Evolutionary conservation across 2,113 vertebrate genomes (phyloP).

Genomic region (Martes martes): DNA sequence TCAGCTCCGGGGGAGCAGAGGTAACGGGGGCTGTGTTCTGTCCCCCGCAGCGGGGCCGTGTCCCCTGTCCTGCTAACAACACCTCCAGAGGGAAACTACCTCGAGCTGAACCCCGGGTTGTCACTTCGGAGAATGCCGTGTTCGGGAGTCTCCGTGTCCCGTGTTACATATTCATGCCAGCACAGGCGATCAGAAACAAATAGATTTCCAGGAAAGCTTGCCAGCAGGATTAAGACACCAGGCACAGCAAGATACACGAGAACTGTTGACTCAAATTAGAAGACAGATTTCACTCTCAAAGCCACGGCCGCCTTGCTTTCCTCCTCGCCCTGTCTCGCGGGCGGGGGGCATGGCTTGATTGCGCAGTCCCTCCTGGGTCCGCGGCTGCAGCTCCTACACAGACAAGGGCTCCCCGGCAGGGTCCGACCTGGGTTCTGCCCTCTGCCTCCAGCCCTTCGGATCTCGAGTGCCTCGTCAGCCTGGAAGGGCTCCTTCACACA

Average conservation of each 20-base stretch:
- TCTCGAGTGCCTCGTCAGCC: background rate
- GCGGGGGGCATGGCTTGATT: rapidly evolving
- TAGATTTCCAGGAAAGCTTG: background rate
- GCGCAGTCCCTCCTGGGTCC: too few relatives aligned
- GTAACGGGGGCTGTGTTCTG: rapidly evolving
- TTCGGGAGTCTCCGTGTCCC: background rate
- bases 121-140: background rate
- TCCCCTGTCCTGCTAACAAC: rapidly evolving
- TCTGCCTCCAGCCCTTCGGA: rapidly evolving
- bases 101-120: background rate
- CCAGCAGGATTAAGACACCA: background rate
- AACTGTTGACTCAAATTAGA: background rate
- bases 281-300: background rate
- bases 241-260: background rate
- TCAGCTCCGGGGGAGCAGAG: background rate
- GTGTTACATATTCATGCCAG: background rate
- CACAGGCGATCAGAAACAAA: background rate
- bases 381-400: rapidly evolving
- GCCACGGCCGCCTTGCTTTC: background rate
- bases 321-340: background rate
- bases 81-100: background rate
- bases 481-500: rapidly evolving
- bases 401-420: background rate
- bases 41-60: rapidly evolving
- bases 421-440: rapidly evolving